Conservation (phyloP, 1,140 invertebrate species). For the Papilio polyxenes region DNA sequence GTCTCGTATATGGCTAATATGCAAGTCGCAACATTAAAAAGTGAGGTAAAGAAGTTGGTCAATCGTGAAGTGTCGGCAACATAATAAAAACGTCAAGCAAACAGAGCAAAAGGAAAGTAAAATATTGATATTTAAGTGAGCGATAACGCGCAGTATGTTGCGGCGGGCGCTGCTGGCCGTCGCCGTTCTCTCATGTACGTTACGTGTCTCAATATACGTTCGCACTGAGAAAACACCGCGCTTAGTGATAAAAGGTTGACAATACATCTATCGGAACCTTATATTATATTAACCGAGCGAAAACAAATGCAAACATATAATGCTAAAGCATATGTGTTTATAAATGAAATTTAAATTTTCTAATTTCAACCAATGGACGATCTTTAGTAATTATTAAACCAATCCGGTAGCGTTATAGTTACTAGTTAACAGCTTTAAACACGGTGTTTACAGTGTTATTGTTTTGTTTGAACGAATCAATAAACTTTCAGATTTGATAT, state of each 20-base stretch:
- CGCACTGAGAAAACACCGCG: constrained; percentile 55
- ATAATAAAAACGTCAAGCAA: not conserved
- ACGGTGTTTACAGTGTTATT: constrained; percentile 6
- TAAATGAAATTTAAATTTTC: constrained; percentile 1
- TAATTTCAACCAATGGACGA: not conserved
- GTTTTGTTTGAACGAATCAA: constrained; percentile 21
- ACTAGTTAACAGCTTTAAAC: constrained; percentile 3
- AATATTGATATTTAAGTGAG: constrained; percentile 29
- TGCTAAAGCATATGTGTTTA: not conserved
- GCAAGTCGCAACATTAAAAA: not conserved
- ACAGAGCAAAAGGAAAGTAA: constrained; percentile 24
- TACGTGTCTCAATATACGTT: constrained; percentile 52
- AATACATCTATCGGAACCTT: not conserved
- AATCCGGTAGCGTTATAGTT: constrained; percentile 10
- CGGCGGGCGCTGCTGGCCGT: constrained; percentile 58
- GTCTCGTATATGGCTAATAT: too few species aligned
- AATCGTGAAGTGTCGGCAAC: not conserved
- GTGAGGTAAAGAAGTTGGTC: not conserved
- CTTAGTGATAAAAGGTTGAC: constrained; percentile 70
- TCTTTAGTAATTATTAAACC: constrained; percentile 4
- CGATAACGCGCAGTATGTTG: constrained; percentile 60
- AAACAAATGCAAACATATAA: too few species aligned
- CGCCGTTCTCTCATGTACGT: constrained; percentile 72
- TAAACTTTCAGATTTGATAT: constrained; percentile 68
- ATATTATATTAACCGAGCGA: not conserved